These are phyloP conservation scores for Eupsittula cactorum DNA, from an alignment of 2,113 vertebrate species.

Conservation along the genomic window DNA sequence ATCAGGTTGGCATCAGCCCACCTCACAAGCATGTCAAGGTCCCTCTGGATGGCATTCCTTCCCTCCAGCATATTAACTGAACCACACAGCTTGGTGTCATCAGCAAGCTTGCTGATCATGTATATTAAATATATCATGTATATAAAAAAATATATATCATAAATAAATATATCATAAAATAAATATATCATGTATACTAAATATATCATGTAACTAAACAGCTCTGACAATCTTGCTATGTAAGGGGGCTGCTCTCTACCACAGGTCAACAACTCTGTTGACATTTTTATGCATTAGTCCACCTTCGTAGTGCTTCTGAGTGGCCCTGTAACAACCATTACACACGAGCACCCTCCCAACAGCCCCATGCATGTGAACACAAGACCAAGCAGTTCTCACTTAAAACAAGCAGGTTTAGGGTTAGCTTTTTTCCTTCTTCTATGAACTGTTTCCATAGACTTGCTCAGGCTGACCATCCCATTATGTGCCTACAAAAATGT, in stretches of 20 bases:
- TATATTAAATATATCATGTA: no score
- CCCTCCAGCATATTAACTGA: no score
- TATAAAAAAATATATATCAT: no score
- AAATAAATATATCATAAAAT: no score
- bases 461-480: not conserved
- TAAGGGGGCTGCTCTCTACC: not conserved
- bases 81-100: no score
- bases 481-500: not conserved
- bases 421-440: rapidly evolving
- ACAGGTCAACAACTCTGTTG: not conserved
- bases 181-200: no score
- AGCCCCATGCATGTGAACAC: rapidly evolving
- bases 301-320: not conserved
- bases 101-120: no score
- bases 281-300: not conserved
- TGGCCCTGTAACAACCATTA: not conserved
- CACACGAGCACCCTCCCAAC: not conserved
- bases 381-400: not conserved
- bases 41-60: no score
- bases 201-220: not conserved
- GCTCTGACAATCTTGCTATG: not conserved
- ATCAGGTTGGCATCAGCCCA: no score
- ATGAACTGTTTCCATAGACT: not conserved
- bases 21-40: no score
- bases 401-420: not conserved